A percentile compares a stretch with the other conserved stretches of the same genome.
These are phyloP conservation scores for Caenorhabditis wallacei DNA, from an alignment of 2,888 invertebrate genomes.

Conservation along the genomic window DNA sequence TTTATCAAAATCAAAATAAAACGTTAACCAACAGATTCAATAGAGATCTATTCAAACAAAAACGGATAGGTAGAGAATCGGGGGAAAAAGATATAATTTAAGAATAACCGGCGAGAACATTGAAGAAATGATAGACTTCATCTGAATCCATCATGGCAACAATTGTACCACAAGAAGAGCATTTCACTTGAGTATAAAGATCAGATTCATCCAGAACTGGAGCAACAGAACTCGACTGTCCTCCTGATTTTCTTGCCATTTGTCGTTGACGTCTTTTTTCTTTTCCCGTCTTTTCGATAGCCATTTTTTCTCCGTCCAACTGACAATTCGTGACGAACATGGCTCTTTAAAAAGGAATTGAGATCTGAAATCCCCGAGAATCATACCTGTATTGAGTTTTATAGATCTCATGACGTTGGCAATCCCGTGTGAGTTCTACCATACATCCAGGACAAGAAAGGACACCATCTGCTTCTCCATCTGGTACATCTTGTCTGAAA, in stretches of 20 bases:
- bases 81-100: conserved; percentile 55
- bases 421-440: conserved; percentile 86
- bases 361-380: not conserved
- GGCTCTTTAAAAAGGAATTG: conserved; percentile 83
- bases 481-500: conserved; percentile 41
- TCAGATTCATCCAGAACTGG: conserved; percentile 85
- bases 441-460: conserved; percentile 87
- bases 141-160: conserved; percentile 84
- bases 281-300: conserved; percentile 74
- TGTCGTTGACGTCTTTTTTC: conserved; percentile 69
- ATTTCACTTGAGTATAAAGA: conserved; percentile 85
- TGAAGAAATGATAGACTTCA: conserved; percentile 87
- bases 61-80: not conserved
- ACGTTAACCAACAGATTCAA: conserved; percentile 23
- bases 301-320: conserved; percentile 83
- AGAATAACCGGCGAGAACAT: conserved; percentile 86
- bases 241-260: conserved; percentile 77
- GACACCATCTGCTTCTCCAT: conserved; percentile 85
- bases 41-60: conserved; percentile 13
- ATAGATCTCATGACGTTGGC: conserved; percentile 86
- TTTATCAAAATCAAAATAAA: conserved; percentile 4
- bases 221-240: conserved; percentile 78
- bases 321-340: conserved; percentile 87
- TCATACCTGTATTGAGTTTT: conserved; percentile 85
- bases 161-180: conserved; percentile 85